Evolutionary conservation across 2,797 vertebrate species (phyloP).

Genomic region (Phalanger gymnotis): DNA sequence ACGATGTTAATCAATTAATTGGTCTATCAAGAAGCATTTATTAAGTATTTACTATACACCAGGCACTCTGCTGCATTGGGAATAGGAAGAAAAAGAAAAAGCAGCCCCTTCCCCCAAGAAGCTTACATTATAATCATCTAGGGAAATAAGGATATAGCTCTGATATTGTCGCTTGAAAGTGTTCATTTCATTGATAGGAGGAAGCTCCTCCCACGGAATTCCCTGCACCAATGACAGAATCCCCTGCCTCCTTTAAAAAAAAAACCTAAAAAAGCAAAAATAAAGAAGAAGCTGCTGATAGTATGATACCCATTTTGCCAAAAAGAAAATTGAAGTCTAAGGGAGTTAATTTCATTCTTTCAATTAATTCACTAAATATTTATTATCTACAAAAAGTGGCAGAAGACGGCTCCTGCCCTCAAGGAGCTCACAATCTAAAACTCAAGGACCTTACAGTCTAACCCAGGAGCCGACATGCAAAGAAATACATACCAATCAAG

Average conservation of each 20-base stretch:
- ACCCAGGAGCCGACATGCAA: no score
- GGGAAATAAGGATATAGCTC: background rate
- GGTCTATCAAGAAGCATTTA: background rate
- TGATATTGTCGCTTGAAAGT: background rate
- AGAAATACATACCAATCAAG: no score
- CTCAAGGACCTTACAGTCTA: no score
- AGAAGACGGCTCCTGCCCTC: background rate
- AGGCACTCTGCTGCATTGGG: background rate
- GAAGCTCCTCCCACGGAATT: background rate
- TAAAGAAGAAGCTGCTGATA: background rate
- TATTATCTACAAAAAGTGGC: background rate
- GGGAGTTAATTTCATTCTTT: background rate
- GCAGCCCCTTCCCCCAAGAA: background rate
- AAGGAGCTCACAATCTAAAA: background rate
- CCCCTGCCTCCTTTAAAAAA: background rate
- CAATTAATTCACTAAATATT: background rate
- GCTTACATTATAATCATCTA: background rate
- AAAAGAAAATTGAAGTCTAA: background rate
- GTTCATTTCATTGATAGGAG: background rate
- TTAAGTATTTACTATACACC: background rate
- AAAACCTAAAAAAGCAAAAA: background rate
- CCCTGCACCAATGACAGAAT: background rate
- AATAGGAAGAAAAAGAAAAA: background rate
- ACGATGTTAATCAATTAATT: background rate
- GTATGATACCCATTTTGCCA: background rate